phyloP scores from a whole-genome alignment of 2,797 vertebrate species.

The Xyrichtys novacula region DNA sequence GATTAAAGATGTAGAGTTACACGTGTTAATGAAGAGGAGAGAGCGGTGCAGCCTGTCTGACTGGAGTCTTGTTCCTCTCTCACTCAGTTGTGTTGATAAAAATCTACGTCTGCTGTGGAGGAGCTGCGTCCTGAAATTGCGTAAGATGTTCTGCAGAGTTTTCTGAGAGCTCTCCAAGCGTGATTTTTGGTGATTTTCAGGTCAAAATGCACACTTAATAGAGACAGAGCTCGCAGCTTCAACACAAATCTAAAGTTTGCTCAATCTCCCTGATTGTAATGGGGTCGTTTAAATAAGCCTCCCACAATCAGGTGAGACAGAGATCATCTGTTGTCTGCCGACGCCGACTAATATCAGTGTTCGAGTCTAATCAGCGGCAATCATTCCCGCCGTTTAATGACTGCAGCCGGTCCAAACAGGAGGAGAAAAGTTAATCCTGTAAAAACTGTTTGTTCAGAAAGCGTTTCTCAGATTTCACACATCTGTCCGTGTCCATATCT shows the following conservation, averaged over 20 bases:
- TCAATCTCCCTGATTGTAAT: constrained; percentile 63
- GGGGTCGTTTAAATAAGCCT: constrained; percentile 54
- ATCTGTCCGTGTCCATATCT: constrained; percentile 29
- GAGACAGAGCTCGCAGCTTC: constrained; percentile 55
- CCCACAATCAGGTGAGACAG: constrained; percentile 60
- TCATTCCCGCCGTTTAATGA: constrained; percentile 42
- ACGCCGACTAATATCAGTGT: constrained; percentile 32
- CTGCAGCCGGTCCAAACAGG: constrained; percentile 4
- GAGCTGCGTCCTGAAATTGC: constrained; percentile 62
- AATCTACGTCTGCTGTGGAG: constrained; percentile 45
- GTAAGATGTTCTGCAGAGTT: constrained; percentile 49
- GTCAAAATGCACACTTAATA: constrained; percentile 67
- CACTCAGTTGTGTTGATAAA: constrained; percentile 55
- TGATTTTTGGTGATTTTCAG: constrained; percentile 69
- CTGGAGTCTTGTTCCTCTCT: constrained; percentile 42
- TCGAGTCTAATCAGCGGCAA: constrained; percentile 53
- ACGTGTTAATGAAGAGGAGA: constrained; percentile 12
- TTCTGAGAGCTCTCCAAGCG: constrained; percentile 57
- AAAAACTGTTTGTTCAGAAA: constrained; percentile 15
- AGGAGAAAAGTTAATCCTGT: constrained; percentile 25
- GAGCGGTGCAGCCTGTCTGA: constrained; percentile 39
- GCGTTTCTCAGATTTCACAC: constrained; percentile 35
- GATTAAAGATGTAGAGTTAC: not conserved
- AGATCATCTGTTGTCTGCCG: constrained; percentile 47
- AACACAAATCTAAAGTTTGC: constrained; percentile 61